Conservation (phyloP, 2,113 vertebrate genomes). For the rabbit (Oryctolagus cuniculus) region mOryCun1.1 NC_091440.1:33385501-33386000, state of each 20-base stretch:
- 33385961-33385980: constrained; percentile 30
- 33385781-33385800: background rate
- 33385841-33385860: constrained; percentile 11
- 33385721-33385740: background rate
- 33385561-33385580: background rate
- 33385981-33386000: background rate
- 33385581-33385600: background rate
- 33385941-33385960: background rate
- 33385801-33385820: background rate
- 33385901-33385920: background rate
- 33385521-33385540: background rate
- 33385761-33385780: background rate
- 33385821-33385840: background rate
- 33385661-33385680: background rate
- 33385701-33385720: background rate
- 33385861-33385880: background rate
- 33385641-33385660: background rate
- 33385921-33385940: background rate
- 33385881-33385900: background rate
- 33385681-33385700: background rate
- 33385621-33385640: background rate
- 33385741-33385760: background rate
- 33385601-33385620: background rate
- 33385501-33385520: too few species aligned
- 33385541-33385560: background rate